Evolutionary conservation across 2,888 invertebrate species (phyloP).

Genomic region (Acanthosepion esculentum): DNA sequence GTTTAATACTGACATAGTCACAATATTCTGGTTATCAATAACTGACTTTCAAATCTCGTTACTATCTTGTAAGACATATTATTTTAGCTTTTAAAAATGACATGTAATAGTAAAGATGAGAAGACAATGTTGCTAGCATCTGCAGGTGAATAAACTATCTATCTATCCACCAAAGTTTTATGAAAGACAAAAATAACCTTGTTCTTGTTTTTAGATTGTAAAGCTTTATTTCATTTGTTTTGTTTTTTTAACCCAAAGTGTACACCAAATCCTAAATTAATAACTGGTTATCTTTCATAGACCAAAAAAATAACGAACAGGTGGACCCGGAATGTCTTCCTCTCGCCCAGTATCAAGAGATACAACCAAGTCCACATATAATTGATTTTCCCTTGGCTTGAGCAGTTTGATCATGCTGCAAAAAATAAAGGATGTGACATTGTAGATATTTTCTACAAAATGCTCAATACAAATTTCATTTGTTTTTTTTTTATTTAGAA

Average conservation of each 20-base stretch:
- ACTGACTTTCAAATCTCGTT: too few species aligned
- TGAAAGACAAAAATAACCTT: background rate
- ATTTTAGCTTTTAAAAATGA: too few species aligned
- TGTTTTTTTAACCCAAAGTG: too few species aligned
- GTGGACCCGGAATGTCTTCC: conserved; percentile 67
- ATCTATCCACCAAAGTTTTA: background rate
- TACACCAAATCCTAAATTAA: background rate
- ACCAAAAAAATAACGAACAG: conserved; percentile 67
- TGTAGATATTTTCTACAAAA: background rate
- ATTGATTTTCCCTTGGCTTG: conserved; percentile 61
- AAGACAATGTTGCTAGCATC: too few species aligned
- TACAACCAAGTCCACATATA: conserved; percentile 72
- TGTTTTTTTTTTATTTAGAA: too few species aligned
- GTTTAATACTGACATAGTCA: too few species aligned
- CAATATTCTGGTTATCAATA: too few species aligned
- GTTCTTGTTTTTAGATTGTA: background rate
- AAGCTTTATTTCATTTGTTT: background rate
- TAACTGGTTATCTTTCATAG: conserved; percentile 52
- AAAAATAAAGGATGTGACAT: conserved; percentile 43
- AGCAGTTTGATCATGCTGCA: conserved; percentile 70
- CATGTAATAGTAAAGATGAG: too few species aligned
- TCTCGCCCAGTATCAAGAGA: conserved; percentile 63
- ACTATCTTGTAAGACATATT: too few species aligned
- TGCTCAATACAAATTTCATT: too few species aligned
- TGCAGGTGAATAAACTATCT: too few species aligned